Base-by-base conservation (phyloP, 2,113 vertebrate genomes). In the Colius striatus region DNA sequence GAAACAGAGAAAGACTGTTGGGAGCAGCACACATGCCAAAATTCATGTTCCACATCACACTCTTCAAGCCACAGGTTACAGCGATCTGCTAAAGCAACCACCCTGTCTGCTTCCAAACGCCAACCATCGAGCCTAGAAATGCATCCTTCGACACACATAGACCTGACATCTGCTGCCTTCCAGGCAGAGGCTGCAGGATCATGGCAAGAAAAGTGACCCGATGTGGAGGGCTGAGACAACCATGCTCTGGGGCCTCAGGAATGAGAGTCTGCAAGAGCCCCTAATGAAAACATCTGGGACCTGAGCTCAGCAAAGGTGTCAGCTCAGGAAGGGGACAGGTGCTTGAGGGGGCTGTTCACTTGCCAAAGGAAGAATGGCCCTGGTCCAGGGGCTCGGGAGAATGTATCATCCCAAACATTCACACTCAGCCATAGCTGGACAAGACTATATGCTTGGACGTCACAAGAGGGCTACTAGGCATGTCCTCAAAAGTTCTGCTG, bases 281-380 rank as follows among this genome's bases (percentile, higher is more conserved):
- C 27, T 9, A 10, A 1, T 18, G 18, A 36, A 58, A 22, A 38
- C 5, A 38, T 21, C 25, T 32, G 15, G 36, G 66, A 90, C 25
- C 1, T 1, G 38, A 55, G n/a, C 20, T 78, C 73, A 75, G 36
- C 38, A 43, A 65, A 12, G 21, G 13, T 41, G 67, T 48, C 50
- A 65, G 30, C 29, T 76, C 66, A 54, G 0, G 0, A 83, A 70
- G 55, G 36, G 68, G 43, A 73, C 34, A 61, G 27, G 54, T 0
- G 0, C n/a, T 54, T 57, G 26, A 83, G 30, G 43, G 23, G 27
- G 15, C 68, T 90, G 55, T 54, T 74, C 18, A 3, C 41, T 62
- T 87, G 34, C 29, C 63, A 55, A 17, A 86, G 17, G 18, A 68
- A 76, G 47, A 70, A 43, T 43, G 89, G n/a, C 18, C 25, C 20